Percentiles rank a stretch among this genome's conserved stretches.
Evolutionary conservation across 1,140 invertebrate genomes (phyloP).

Genomic region (Pinna nobilis): DNA sequence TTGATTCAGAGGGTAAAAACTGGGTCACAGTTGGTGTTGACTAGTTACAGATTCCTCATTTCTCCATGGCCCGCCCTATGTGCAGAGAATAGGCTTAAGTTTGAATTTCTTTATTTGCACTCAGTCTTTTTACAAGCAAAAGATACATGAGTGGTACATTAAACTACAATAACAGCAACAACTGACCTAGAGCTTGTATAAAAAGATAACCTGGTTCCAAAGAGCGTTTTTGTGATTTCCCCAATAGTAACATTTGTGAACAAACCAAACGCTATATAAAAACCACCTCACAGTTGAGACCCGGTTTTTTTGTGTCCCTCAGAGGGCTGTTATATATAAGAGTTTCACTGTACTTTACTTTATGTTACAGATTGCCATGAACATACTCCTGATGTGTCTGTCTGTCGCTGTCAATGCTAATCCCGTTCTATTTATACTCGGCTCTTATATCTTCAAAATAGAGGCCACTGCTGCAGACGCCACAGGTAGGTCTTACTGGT

Average conservation of each 20-base stretch:
- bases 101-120: too few species aligned
- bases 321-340: too few species aligned
- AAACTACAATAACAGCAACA: neutral
- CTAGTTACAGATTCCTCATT: too few species aligned
- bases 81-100: too few species aligned
- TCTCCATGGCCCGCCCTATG: too few species aligned
- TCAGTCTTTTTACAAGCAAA: too few species aligned
- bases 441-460: conserved; percentile 22
- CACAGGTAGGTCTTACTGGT: conserved; percentile 27
- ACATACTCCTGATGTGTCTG: conserved; percentile 26
- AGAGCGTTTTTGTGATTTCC: too few species aligned
- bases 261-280: too few species aligned
- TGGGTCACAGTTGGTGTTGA: too few species aligned
- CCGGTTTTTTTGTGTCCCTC: too few species aligned
- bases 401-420: conserved; percentile 29
- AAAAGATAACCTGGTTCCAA: neutral
- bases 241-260: too few species aligned
- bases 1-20: too few species aligned
- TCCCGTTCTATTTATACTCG: conserved; percentile 26
- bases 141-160: neutral
- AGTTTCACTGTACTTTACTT: neutral
- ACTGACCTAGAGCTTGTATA: neutral
- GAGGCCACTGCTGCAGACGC: conserved; percentile 31
- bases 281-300: neutral
- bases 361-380: conserved; percentile 22